Percentiles rank a stretch among this genome's conserved stretches.
Conservation (phyloP, 2,113 vertebrate species). For the Oryzias melastigma region DNA sequence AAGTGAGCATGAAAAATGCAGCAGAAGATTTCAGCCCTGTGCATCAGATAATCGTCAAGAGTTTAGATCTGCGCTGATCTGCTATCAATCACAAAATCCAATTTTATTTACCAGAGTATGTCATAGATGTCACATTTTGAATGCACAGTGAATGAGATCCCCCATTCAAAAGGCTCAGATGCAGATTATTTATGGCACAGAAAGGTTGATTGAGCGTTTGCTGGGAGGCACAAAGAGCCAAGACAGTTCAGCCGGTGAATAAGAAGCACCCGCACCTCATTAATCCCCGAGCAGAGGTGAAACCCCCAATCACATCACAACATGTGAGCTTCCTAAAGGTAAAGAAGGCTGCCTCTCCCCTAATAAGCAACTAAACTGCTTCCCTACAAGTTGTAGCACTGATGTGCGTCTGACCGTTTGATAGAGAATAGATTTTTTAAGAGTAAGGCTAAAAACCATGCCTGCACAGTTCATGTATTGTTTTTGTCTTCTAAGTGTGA, state of each 20-base stretch:
- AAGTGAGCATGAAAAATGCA: slow-evolving; percentile 6
- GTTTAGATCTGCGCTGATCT: slow-evolving; percentile 14
- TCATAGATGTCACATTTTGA: slow-evolving; percentile 51
- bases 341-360: slow-evolving; percentile 28
- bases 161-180: slow-evolving; percentile 34
- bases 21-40: slow-evolving; percentile 9
- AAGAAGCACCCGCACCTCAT: slow-evolving; percentile 66
- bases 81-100: slow-evolving; percentile 56
- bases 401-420: slow-evolving; percentile 37
- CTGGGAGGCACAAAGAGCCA: slow-evolving; percentile 44
- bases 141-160: slow-evolving; percentile 51
- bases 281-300: slow-evolving; percentile 45
- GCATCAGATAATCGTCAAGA: slow-evolving; percentile 33
- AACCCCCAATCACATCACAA: slow-evolving; percentile 29
- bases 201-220: slow-evolving; percentile 56
- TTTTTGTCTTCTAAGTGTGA: slow-evolving; percentile 2
- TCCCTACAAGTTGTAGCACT: slow-evolving; percentile 26
- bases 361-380: slow-evolving; percentile 33
- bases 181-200: slow-evolving; percentile 57
- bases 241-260: slow-evolving; percentile 47
- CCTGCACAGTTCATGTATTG: slow-evolving; percentile 9
- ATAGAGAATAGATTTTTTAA: slow-evolving; percentile 43
- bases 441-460: slow-evolving; percentile 18
- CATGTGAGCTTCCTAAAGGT: slow-evolving; percentile 51
- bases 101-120: slow-evolving; percentile 58